Conservation (phyloP, 2,113 vertebrate genomes). For the Pomatorhinus ruficollis region DNA sequence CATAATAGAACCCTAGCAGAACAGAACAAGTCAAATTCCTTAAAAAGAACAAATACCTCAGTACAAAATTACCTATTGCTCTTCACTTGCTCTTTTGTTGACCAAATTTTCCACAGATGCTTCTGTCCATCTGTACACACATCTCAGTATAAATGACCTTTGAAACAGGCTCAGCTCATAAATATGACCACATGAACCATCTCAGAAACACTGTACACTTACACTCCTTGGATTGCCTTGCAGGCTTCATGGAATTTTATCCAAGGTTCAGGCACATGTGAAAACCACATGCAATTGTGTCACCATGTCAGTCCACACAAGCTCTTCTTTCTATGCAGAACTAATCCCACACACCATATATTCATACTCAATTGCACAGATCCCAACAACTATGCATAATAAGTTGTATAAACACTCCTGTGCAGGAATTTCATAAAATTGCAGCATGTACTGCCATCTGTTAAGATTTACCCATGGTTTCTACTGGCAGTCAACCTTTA, state of each 20-base stretch:
- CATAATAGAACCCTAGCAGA: not conserved
- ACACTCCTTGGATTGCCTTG: not conserved
- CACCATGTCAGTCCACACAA: not conserved
- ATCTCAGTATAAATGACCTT: not conserved
- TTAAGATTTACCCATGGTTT: constrained; percentile 18
- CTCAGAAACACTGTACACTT: not conserved
- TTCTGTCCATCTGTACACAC: not conserved
- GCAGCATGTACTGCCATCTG: constrained; percentile 6
- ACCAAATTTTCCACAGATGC: not conserved
- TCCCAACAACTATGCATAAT: not conserved
- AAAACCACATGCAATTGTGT: not conserved
- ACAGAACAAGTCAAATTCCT: not conserved
- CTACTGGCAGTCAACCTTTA: not conserved
- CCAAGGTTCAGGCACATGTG: not conserved
- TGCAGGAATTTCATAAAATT: not conserved
- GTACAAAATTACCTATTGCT: not conserved
- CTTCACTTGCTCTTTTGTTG: not conserved
- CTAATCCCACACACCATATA: not conserved
- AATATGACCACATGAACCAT: not conserved
- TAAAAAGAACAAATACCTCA: not conserved
- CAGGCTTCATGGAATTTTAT: not conserved
- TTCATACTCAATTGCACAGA: not conserved
- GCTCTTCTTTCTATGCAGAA: not conserved
- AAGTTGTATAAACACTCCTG: not conserved
- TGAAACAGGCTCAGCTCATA: not conserved